phyloP scores from a whole-genome alignment of 2,888 invertebrate species.

The Eupithecia vulgata region DNA sequence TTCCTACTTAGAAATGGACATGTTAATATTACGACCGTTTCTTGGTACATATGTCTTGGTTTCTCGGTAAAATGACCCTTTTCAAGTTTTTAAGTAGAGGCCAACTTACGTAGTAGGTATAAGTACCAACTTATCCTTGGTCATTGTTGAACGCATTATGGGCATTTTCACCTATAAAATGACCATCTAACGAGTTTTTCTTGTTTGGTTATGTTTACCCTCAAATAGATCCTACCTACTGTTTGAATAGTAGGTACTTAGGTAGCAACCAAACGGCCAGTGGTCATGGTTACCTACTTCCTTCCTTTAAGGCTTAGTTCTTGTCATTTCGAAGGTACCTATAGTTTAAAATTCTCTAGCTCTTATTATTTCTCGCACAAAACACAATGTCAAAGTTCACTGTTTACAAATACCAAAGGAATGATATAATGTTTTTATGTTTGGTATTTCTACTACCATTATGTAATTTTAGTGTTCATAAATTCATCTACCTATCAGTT shows the following conservation, averaged over 20 bases:
- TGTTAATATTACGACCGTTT: not conserved
- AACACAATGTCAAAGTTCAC: not conserved
- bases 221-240: constrained; percentile 30
- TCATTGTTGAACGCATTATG: constrained; percentile 18
- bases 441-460: no score
- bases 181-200: constrained; percentile 20
- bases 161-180: constrained; percentile 11
- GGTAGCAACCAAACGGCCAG: not conserved
- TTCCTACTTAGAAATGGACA: not conserved
- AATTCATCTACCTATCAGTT: no score
- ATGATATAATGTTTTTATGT: no score
- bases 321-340: not conserved
- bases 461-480: no score
- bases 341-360: not conserved
- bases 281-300: not conserved
- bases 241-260: constrained; percentile 23
- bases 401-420: not conserved
- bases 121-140: not conserved
- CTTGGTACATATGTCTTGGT: not conserved
- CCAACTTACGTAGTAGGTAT: not conserved
- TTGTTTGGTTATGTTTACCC: constrained; percentile 27
- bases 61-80: not conserved
- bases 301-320: not conserved
- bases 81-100: constrained; percentile 7
- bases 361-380: not conserved